phyloP scores from a whole-genome alignment of 2,113 vertebrate species.

The Gymnobelideus leadbeateri region DNA sequence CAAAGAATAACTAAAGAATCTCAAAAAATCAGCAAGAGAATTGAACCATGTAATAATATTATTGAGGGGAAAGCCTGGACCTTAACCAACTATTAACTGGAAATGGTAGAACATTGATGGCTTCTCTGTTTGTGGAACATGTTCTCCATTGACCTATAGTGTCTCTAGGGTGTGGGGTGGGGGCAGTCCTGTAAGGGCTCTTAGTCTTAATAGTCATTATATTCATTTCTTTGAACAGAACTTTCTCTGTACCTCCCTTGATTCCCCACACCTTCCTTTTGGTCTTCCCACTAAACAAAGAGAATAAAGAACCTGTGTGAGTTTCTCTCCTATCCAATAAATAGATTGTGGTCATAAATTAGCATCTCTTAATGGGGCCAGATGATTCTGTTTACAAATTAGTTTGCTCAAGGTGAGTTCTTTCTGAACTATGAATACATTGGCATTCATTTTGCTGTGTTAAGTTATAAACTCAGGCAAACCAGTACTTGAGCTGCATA shows the following conservation, averaged over 20 bases:
- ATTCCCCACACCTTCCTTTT: slow-evolving; percentile 37
- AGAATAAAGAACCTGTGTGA: slow-evolving; percentile 1
- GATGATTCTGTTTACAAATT: slow-evolving; percentile 21
- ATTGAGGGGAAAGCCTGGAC: slow-evolving; percentile 37
- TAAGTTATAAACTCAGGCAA: background rate
- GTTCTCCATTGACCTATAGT: slow-evolving; percentile 20
- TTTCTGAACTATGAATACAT: slow-evolving; percentile 22
- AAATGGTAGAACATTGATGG: background rate
- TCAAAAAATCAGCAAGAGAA: slow-evolving; percentile 46
- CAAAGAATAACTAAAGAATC: slow-evolving; percentile 40
- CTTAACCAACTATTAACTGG: background rate
- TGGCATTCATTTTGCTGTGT: slow-evolving; percentile 10
- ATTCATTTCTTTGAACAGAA: slow-evolving; percentile 12
- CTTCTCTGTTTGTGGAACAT: slow-evolving; percentile 10
- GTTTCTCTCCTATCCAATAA: background rate
- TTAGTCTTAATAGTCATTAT: slow-evolving; percentile 44
- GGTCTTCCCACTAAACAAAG: slow-evolving; percentile 25
- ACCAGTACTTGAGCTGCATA: background rate
- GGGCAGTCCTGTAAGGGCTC: slow-evolving; percentile 26
- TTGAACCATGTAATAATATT: slow-evolving; percentile 20
- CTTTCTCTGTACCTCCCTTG: slow-evolving; percentile 55
- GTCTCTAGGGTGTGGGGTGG: slow-evolving; percentile 15
- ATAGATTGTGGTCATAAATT: slow-evolving; percentile 28
- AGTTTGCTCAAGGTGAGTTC: background rate
- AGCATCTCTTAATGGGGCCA: slow-evolving; percentile 35